phyloP scores from a whole-genome alignment of 1,140 invertebrate genomes.

The Bombus pascuorum region DNA sequence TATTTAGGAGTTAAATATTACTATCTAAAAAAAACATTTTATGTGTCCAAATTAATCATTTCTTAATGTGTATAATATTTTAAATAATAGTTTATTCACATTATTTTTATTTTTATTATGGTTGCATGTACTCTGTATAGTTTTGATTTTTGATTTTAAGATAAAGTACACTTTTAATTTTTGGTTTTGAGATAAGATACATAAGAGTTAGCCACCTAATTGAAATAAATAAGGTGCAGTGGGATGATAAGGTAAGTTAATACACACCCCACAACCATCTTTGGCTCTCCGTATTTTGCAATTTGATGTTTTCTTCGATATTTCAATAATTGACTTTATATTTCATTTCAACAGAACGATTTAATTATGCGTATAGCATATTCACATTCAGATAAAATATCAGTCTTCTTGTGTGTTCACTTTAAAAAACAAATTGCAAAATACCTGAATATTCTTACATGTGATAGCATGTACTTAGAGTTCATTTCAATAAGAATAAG shows the following conservation, averaged over 20 bases:
- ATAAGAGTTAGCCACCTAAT: conserved; percentile 63
- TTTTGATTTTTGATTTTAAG: background rate
- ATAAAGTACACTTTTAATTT: background rate
- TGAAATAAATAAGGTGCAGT: conserved; percentile 43
- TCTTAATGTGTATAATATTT: too few species aligned
- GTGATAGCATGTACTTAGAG: conserved; percentile 72
- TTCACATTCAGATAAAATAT: background rate
- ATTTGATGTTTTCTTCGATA: conserved; percentile 63
- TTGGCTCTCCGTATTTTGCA: conserved; percentile 78
- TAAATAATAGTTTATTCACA: background rate
- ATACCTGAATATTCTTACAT: conserved; percentile 68
- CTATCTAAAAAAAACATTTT: background rate
- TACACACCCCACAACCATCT: conserved; percentile 81
- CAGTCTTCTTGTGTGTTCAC: background rate
- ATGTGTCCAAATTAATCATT: background rate
- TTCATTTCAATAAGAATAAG: conserved; percentile 55
- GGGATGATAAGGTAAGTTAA: conserved; percentile 75
- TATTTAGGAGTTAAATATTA: conserved; percentile 1
- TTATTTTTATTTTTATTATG: background rate
- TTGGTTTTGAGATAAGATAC: background rate
- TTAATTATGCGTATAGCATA: background rate
- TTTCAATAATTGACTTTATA: background rate
- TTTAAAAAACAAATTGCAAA: conserved; percentile 72
- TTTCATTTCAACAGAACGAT: background rate
- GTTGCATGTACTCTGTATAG: background rate